Conservation (phyloP, 2,113 vertebrate species). For the Sarotherodon lohbergeri region DNA sequence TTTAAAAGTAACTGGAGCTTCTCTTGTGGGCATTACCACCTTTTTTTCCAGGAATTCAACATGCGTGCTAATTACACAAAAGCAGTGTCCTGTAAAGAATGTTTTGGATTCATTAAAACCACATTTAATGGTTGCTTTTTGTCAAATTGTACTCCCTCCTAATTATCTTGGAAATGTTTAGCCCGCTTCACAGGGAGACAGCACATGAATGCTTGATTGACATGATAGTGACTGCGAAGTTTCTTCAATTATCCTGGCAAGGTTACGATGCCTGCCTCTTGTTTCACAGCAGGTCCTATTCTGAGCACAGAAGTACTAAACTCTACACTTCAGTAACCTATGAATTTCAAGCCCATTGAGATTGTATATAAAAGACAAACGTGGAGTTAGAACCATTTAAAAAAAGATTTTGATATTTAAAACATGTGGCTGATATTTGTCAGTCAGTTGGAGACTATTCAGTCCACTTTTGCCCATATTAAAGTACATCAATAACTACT, state of each 20-base stretch:
- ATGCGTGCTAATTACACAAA: constrained; percentile 18
- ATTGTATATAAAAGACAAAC: not conserved
- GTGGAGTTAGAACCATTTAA: not conserved
- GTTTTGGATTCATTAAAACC: constrained; percentile 31
- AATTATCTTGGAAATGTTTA: constrained; percentile 40
- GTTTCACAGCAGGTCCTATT: constrained; percentile 34
- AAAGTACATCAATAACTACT: not conserved
- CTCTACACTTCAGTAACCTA: not conserved
- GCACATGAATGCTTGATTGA: constrained; percentile 52
- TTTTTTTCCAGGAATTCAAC: not conserved
- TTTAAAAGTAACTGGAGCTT: not conserved
- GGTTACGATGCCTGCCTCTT: constrained; percentile 47
- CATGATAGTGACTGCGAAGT: constrained; percentile 53
- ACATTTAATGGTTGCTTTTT: constrained; percentile 25
- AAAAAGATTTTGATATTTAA: not conserved
- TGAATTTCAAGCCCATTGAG: constrained; percentile 9
- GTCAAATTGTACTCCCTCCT: constrained; percentile 28
- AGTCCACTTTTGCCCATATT: not conserved
- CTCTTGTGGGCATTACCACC: not conserved
- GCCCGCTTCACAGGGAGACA: constrained; percentile 27
- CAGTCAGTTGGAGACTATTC: not conserved
- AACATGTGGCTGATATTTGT: not conserved
- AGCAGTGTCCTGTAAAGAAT: constrained; percentile 14
- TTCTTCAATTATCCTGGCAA: constrained; percentile 64
- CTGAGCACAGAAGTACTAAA: constrained; percentile 3